A percentile compares a stretch with the other conserved stretches of the same genome.
Evolutionary conservation across 35 echinoderm and acorn worm genomes (phyloP).

Genomic region (Stichopus chloronotus): DNA sequence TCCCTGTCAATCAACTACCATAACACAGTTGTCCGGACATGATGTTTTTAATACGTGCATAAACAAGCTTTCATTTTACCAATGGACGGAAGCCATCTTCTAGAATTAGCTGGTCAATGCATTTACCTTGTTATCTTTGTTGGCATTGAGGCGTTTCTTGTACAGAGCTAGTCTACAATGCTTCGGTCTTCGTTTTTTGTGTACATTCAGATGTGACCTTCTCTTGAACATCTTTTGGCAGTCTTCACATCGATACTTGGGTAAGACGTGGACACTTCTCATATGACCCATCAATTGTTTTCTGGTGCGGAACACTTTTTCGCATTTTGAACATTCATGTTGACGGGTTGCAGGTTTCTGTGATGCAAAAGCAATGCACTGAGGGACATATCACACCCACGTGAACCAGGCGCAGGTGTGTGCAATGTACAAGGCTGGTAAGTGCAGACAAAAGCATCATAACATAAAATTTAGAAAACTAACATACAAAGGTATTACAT

Average conservation of each 20-base stretch:
- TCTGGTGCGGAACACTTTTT: neutral
- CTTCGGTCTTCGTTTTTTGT: neutral
- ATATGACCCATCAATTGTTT: neutral
- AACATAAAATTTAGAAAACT: too few species aligned
- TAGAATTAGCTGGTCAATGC: too few species aligned
- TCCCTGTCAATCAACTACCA: too few species aligned
- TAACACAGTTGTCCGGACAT: too few species aligned
- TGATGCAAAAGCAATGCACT: neutral
- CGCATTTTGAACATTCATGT: neutral
- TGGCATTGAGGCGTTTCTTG: neutral
- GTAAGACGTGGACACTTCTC: neutral
- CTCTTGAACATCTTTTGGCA: neutral
- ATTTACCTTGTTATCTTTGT: neutral
- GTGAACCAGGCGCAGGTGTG: too few species aligned
- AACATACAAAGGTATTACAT: too few species aligned
- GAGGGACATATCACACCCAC: too few species aligned
- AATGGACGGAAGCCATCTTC: too few species aligned
- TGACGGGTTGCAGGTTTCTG: neutral
- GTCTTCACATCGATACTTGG: neutral
- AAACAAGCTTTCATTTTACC: too few species aligned
- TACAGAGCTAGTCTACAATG: neutral
- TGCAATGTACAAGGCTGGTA: too few species aligned
- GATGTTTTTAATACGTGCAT: too few species aligned
- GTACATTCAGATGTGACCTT: neutral
- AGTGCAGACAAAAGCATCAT: too few species aligned